Conservation (phyloP, 2,888 invertebrate species). For the Steinernema hermaphroditum region DNA sequence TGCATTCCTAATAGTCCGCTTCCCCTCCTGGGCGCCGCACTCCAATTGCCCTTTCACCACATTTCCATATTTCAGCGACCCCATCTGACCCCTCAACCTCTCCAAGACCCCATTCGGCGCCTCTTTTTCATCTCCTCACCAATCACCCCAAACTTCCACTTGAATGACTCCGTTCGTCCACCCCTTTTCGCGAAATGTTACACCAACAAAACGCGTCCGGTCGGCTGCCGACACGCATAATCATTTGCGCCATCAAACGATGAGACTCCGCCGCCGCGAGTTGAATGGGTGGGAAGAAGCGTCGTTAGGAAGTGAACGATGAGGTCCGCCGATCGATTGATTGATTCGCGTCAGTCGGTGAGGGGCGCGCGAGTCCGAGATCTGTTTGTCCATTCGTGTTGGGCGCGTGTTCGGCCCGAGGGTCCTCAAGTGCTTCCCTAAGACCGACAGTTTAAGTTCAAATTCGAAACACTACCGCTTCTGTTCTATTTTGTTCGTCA, state of each 20-base stretch:
- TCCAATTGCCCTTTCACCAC: neutral
- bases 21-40: neutral
- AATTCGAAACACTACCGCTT: neutral
- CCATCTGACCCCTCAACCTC: neutral
- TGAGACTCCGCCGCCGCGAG: no score
- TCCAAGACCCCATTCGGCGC: neutral
- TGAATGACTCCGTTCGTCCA: neutral
- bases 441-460: no score
- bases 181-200: neutral
- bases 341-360: constrained; percentile 11
- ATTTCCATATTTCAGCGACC: neutral
- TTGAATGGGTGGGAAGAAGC: no score
- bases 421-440: neutral
- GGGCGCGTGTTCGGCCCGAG: neutral
- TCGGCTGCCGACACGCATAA: neutral
- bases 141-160: neutral
- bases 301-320: neutral
- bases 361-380: neutral
- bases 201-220: neutral
- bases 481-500: neutral
- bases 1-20: neutral
- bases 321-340: constrained; percentile 1
- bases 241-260: neutral
- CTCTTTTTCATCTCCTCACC: constrained; percentile 5
- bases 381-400: neutral